A percentile compares a stretch with the other conserved stretches of the same genome.
phyloP scores from a whole-genome alignment of 2,797 vertebrate species.

The Acipenser ruthenus region DNA sequence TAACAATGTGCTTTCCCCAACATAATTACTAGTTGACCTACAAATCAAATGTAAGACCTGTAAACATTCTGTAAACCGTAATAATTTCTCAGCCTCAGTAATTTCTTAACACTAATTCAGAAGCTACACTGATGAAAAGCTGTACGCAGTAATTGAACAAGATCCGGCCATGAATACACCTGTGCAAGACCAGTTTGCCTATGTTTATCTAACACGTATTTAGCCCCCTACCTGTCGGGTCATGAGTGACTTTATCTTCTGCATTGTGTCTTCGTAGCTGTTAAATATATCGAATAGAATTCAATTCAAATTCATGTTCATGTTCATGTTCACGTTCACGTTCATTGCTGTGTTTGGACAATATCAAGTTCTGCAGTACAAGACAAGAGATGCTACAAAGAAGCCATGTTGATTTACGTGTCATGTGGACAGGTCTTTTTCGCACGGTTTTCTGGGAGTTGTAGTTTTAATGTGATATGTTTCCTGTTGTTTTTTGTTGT shows the following conservation, averaged over 20 bases:
- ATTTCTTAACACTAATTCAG: too few relatives aligned
- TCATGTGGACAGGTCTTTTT: conserved; percentile 61
- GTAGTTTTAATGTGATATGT: conserved; percentile 45
- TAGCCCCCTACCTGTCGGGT: conserved; percentile 78
- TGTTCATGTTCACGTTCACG: too few relatives aligned
- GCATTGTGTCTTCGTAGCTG: conserved; percentile 56
- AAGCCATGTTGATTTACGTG: conserved; percentile 62
- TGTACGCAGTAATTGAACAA: too few relatives aligned
- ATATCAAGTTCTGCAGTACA: conserved; percentile 31
- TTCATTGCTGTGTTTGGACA: conserved; percentile 19
- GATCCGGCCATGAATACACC: too few relatives aligned
- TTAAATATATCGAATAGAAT: neutral
- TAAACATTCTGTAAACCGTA: too few relatives aligned
- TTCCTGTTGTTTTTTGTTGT: neutral
- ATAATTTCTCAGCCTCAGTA: too few relatives aligned
- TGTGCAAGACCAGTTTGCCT: too few relatives aligned
- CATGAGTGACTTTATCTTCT: conserved; percentile 97
- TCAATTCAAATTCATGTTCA: neutral
- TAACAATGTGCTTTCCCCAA: too few relatives aligned
- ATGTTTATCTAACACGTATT: too few relatives aligned
- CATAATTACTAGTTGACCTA: too few relatives aligned
- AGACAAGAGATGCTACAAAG: conserved; percentile 32
- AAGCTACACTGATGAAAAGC: too few relatives aligned
- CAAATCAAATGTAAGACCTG: too few relatives aligned
- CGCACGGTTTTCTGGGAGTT: conserved; percentile 50